Evolutionary conservation across 2,797 vertebrate genomes (phyloP).

Genomic region (Megalops cyprinoides): DNA sequence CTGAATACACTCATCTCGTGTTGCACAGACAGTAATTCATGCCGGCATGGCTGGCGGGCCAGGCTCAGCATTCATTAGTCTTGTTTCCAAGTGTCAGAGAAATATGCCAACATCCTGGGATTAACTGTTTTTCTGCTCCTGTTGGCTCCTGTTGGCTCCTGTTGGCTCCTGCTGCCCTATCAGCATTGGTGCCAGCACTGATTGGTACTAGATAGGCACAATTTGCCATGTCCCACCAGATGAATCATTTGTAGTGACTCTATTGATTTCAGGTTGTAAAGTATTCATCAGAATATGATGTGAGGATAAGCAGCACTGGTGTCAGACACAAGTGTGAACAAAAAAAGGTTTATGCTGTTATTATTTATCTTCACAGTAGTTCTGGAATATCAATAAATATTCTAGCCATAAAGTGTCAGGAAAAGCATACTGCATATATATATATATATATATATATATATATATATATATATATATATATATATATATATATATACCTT

Average conservation of each 20-base stretch:
- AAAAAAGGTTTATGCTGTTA: background rate
- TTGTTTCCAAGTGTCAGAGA: slow-evolving; percentile 22
- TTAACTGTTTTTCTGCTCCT: slow-evolving; percentile 31
- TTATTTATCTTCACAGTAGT: background rate
- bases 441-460: background rate
- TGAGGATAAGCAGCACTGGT: background rate
- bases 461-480: background rate
- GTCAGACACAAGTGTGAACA: background rate
- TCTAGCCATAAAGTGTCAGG: background rate
- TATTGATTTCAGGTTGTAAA: background rate
- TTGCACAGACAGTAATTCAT: slow-evolving; percentile 25
- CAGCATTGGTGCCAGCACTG: background rate
- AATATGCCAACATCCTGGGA: slow-evolving; percentile 38
- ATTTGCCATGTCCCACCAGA: slow-evolving; percentile 6
- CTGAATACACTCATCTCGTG: slow-evolving; percentile 24
- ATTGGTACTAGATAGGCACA: slow-evolving; percentile 2
- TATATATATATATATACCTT: no score
- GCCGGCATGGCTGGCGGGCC: slow-evolving; percentile 16
- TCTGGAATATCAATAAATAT: background rate
- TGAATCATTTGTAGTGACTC: slow-evolving; percentile 18
- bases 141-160: slow-evolving; percentile 18
- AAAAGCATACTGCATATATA: background rate
- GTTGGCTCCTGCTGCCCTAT: background rate
- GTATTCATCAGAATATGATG: background rate
- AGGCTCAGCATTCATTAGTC: slow-evolving; percentile 20